Percentiles rank a stretch among this genome's conserved stretches.
phyloP scores from a whole-genome alignment of 2,113 vertebrate genomes.

The Connochaetes taurinus region DNA sequence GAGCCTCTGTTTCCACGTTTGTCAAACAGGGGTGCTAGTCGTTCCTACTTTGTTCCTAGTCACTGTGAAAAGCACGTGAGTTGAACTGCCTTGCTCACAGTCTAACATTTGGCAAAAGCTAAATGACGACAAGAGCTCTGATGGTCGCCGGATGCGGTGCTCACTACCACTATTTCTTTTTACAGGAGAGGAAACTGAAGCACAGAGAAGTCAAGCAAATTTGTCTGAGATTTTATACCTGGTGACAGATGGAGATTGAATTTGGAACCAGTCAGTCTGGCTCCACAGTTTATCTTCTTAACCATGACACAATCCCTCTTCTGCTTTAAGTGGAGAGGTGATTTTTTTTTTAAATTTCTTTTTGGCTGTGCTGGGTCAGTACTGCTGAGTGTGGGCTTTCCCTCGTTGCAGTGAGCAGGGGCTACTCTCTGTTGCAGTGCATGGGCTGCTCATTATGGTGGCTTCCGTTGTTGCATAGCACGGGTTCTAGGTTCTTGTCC shows the following conservation, averaged over 20 bases:
- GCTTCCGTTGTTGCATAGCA: not conserved
- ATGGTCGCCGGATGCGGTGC: rapidly evolving
- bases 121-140: not conserved
- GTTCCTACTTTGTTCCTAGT: not conserved
- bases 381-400: not conserved
- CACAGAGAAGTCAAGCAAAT: not conserved
- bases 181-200: not conserved
- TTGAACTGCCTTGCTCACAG: not conserved
- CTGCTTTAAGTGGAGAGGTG: not conserved
- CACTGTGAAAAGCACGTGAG: not conserved
- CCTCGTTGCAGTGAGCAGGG: not conserved
- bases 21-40: not conserved
- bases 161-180: not conserved
- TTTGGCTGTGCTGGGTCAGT: not conserved
- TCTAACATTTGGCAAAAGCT: not conserved
- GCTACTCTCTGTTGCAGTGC: not conserved
- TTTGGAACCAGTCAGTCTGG: not conserved
- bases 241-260: not conserved
- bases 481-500: not conserved
- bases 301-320: not conserved
- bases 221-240: not conserved
- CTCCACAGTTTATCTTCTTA: not conserved
- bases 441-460: not conserved
- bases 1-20: not conserved
- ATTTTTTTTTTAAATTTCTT: not conserved